A percentile compares a stretch with the other conserved stretches of the same genome.
phyloP scores from a whole-genome alignment of 2,888 invertebrate genomes.

The Nemotelus pantherinus region DNA sequence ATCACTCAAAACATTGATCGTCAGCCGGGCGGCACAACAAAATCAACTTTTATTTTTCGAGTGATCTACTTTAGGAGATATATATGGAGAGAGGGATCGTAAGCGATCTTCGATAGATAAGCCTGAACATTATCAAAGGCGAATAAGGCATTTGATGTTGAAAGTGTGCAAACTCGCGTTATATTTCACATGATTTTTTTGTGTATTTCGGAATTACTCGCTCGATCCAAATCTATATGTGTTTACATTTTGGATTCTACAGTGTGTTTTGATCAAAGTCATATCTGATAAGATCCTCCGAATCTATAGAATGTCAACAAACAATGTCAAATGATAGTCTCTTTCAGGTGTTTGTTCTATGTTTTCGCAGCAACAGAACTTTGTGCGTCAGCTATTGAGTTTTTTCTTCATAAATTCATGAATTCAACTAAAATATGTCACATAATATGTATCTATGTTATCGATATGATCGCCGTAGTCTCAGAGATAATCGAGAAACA shows the following conservation, averaged over 20 bases:
- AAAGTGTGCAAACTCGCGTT: slow-evolving; percentile 7
- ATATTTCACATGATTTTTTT: background rate
- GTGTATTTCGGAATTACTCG: slow-evolving; percentile 16
- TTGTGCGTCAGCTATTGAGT: background rate
- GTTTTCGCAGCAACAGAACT: background rate
- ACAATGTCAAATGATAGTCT: background rate
- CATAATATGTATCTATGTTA: no score
- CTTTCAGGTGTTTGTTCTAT: background rate
- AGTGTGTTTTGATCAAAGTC: slow-evolving; percentile 5
- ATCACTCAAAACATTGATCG: no score
- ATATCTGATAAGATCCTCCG: background rate
- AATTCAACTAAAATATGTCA: no score
- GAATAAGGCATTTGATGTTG: background rate
- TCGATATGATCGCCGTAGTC: no score
- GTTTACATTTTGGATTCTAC: background rate
- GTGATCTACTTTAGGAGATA: slow-evolving; percentile 7
- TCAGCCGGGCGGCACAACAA: no score
- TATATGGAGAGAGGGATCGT: background rate
- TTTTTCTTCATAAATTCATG: no score
- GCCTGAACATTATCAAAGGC: background rate
- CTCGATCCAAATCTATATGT: background rate
- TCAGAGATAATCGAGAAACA: no score
- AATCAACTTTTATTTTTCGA: background rate
- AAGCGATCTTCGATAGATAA: slow-evolving; percentile 25
- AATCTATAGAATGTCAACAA: slow-evolving; percentile 7